Evolutionary conservation across 2,888 invertebrate genomes (phyloP).

Genomic region (Sycophila texana): DNA sequence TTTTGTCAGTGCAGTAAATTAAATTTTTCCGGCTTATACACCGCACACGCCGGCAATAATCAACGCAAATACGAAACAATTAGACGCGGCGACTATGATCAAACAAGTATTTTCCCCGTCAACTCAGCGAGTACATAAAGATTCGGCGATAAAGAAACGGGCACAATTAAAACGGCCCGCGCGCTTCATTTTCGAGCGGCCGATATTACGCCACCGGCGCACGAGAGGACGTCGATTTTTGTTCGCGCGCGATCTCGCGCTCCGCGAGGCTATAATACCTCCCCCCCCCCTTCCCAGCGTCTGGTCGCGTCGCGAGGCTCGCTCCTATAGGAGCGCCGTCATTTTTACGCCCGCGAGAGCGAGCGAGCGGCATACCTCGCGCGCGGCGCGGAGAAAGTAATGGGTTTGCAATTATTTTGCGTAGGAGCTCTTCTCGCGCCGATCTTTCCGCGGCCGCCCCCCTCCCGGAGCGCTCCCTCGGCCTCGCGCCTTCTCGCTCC

Average conservation of each 20-base stretch:
- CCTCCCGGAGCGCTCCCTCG: too few species aligned
- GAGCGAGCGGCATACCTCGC: conserved; percentile 44
- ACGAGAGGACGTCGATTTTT: conserved; percentile 22
- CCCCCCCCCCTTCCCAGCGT: conserved; percentile 1
- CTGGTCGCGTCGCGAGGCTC: conserved; percentile 40
- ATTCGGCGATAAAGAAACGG: conserved; percentile 38
- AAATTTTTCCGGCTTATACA: too few species aligned
- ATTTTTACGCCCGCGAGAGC: conserved; percentile 37
- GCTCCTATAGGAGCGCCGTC: conserved; percentile 42
- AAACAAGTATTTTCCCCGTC: background rate
- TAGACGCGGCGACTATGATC: too few species aligned
- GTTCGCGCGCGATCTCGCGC: conserved; percentile 13
- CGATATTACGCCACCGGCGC: conserved; percentile 29
- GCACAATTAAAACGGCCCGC: conserved; percentile 28
- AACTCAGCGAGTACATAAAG: conserved; percentile 2
- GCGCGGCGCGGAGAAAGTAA: conserved; percentile 68
- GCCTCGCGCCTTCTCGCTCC: background rate
- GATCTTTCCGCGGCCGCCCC: conserved; percentile 45
- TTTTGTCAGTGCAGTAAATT: too few species aligned
- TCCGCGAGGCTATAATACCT: conserved; percentile 9
- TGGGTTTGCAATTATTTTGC: conserved; percentile 72
- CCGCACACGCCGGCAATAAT: too few species aligned
- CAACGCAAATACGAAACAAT: too few species aligned
- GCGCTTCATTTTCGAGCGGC: conserved; percentile 11
- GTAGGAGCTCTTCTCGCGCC: conserved; percentile 61